Conservation (phyloP, 2,113 vertebrate genomes). For the Sprattus sprattus region DNA sequence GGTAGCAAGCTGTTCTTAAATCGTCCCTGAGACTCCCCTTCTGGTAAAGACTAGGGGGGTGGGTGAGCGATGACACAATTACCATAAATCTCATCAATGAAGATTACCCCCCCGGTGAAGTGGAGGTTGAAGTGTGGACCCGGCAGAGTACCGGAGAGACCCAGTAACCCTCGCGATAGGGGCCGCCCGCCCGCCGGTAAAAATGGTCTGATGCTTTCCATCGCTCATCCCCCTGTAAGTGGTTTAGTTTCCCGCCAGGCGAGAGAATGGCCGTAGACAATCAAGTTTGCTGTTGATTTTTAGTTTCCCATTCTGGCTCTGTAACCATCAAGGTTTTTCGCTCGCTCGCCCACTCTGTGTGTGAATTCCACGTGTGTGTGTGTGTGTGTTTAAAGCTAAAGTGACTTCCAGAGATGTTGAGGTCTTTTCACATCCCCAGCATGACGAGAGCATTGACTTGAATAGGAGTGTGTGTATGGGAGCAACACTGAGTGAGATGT, state of each 20-base stretch:
- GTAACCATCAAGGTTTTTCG: background rate
- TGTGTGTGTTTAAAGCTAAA: background rate
- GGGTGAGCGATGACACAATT: background rate
- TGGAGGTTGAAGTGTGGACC: background rate
- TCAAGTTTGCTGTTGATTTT: background rate
- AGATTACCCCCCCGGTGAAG: background rate
- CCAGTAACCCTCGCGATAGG: background rate
- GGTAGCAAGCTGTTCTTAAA: background rate
- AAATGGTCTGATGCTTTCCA: background rate
- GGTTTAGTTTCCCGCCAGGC: background rate
- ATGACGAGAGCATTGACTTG: background rate
- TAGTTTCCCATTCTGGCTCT: background rate
- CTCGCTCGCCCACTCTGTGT: background rate
- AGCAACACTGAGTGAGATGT: background rate
- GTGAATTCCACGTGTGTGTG: background rate
- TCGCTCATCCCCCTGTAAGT: background rate
- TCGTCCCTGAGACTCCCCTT: background rate
- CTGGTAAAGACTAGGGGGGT: background rate
- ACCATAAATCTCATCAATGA: background rate
- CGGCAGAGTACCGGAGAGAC: background rate
- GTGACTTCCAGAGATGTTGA: background rate
- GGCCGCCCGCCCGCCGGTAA: no score
- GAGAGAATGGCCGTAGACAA: background rate
- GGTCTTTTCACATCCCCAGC: background rate
- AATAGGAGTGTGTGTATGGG: background rate